Evolutionary conservation across 1,140 invertebrate genomes (phyloP), one percentile per base, ranked within the genome.

Genomic region (Drosophila gunungcola): DNA sequence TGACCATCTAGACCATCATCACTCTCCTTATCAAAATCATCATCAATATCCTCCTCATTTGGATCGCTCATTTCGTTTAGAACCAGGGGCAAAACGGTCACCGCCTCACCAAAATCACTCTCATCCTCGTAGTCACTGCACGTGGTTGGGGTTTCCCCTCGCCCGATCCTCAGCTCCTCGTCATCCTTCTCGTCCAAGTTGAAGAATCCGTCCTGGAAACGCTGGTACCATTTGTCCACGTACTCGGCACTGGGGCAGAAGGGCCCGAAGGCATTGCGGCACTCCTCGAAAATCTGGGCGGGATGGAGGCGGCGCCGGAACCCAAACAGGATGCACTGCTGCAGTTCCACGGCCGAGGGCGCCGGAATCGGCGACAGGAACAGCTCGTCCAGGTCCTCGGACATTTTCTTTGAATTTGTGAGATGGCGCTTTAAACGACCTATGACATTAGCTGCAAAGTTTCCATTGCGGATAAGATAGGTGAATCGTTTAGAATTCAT

Each of bases 391-490:
- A 88, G 84, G 63, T 88, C 83, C 76, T 88, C 83, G 76, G 83
- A 88, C 83, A 88, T 88, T 64, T 61, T 77, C 57, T 60, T 11
- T 36, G 73, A 55, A 61, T 67, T 63, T 61, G 34, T 65, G 42
- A 75, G 58, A 16, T 73, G 81, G 65, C 79, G 79, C 55, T 73
- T 83, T 34, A 88, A 73, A 65, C 83, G 80, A 63, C 84, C 69
- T 83, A 88, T 79, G 79, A 89, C 83, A 88, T 88, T 83, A 84
- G 84, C 84, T 88, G 84, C 41, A 78, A 78, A 21, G 75, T 78
- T 29, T 69, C 48, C 41, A 49, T 57, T 56, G 38, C 46, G 41
- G 34, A 67, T 53, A 51, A 68, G 55, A 79, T 39, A 73, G 34
- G 45, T 45, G 52, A 46, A 68, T 77, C 54, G 58, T 67, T 55